Base-by-base conservation (phyloP, 1,140 invertebrate genomes). In the Drosophila cardini region DNA sequence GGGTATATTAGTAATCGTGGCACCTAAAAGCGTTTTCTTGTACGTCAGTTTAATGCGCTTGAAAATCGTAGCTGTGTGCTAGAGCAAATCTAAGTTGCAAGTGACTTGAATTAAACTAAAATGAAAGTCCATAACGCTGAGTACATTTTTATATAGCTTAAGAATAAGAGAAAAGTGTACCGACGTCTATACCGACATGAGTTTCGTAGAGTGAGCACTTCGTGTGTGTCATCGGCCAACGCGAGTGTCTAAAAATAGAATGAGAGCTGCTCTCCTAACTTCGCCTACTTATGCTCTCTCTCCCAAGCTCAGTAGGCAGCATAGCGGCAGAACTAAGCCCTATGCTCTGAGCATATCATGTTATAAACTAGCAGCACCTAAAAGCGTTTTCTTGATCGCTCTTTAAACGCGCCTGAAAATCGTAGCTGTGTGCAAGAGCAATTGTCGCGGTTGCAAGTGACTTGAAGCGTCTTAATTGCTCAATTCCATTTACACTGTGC, bases 21-120 rank as follows among this genome's bases (percentile, higher is more conserved):
- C 83, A 87, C 76, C 83, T 83, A 80, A 87, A 87, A 87, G 83
- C 84, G 84, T 89, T 87, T 87, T 87, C 84, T 72, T 75, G 84
- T 16, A 6, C 53, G 84, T 76, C 48, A 9, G 15, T 30, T 79
- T 7, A 72, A 76, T 58, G 70, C 63, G 38, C 74, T 62, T 73
- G 74, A 76, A 76, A 76, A 76, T 76, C 74, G 74, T 76, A 68
- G 45, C 13, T 73, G 74, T 76, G 70, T 76, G 74, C 74, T 18
- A 76, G 48, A 76, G 16, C 40, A 76, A 76, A 65, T 4, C 62
- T 62, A 36, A 73, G 70, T 68, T 72, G 74, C 74, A 76, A 68
- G 70, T 68, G 70, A 73, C 62, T 72, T 68, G 30, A 34, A 48
- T 16, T 56, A 8, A 26, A 48, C 4, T 2, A 13, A 16, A 50